phyloP scores from a whole-genome alignment of 2,113 vertebrate species.

The Antechinus stuartii region DNA sequence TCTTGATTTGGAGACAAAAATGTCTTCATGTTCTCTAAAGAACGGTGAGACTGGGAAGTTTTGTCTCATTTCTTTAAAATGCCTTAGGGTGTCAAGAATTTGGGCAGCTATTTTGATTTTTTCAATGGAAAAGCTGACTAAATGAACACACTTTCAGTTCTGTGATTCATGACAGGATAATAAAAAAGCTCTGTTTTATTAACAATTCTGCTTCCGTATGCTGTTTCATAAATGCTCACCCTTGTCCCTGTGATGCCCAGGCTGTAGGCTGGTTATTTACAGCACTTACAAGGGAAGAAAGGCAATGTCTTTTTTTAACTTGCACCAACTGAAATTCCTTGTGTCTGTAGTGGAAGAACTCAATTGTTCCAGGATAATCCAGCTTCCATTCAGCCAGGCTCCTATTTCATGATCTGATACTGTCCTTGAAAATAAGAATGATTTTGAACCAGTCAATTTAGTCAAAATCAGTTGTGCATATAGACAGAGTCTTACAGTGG shows the following conservation, averaged over 20 bases:
- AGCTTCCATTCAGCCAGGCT: neutral
- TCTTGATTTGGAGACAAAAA: slow-evolving; percentile 40
- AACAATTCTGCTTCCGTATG: slow-evolving; percentile 40
- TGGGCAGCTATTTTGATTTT: neutral
- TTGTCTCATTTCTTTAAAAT: neutral
- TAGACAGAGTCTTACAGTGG: neutral
- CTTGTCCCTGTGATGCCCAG: slow-evolving; percentile 32
- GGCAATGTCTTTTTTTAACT: neutral
- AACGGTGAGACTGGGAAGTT: neutral
- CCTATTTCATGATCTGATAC: slow-evolving; percentile 9
- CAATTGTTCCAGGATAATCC: slow-evolving; percentile 20
- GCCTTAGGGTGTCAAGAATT: slow-evolving; percentile 25
- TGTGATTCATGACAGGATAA: slow-evolving; percentile 4
- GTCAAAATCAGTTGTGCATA: neutral
- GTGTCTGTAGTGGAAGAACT: neutral
- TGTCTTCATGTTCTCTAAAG: slow-evolving; percentile 42
- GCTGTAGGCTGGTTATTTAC: slow-evolving; percentile 50
- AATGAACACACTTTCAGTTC: slow-evolving; percentile 21
- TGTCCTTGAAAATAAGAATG: neutral
- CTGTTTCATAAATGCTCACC: slow-evolving; percentile 36
- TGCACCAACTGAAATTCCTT: slow-evolving; percentile 17
- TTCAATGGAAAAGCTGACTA: slow-evolving; percentile 12
- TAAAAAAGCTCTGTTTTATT: neutral
- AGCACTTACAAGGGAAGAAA: neutral
- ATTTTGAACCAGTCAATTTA: slow-evolving; percentile 27